Evolutionary conservation across 2,888 invertebrate genomes (phyloP), one percentile per base, ranked within the genome.

Genomic region (Spisula subtruncata): DNA sequence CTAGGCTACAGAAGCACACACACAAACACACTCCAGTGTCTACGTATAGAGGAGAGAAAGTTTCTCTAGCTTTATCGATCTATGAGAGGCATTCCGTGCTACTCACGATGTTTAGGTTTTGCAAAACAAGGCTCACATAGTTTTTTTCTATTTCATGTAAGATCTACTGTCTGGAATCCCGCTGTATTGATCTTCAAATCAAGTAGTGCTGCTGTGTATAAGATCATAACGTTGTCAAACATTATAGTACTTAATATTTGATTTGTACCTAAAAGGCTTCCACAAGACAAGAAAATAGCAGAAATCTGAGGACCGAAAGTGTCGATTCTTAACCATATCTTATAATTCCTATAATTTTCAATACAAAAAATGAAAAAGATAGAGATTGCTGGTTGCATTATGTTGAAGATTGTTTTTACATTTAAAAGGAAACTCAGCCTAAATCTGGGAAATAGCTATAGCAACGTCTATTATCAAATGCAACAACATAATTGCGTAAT

Each of bases 31-130:
- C 25, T 6, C 25, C 0, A 56, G 25, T n/a, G 60, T 66, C 25
- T 25, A 66, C 25, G 60, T 8, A 66, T 5, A 66, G 25, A 0
- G 25, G n/a, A 6, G 60, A 66, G 60, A n/a, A 5, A 20, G 60
- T 66, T 66, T n/a, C 25, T 66, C 25, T 25, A 66, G 35, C 35
- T 75, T 75, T 75, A 75, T 75, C 32, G 75, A 75, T 75, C 75
- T 75, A 32, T 35, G 75, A 35, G 32, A 75, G 32, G 51, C 41
- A 41, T 41, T 75, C 32, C 16, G 25, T 35, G 75, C 5, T 75
- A 75, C 75, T 75, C 75, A 5, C 35, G 16, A 32, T 16, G 16
- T 75, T 75, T 5, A 75, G 32, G 29, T 75, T 75, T 75, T 75
- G 75, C 75, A 32, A 75, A 32, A 75, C 35, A 75, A 32, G 75